phyloP scores from a whole-genome alignment of 2,888 invertebrate genomes.

The Drosophila yooni region DNA sequence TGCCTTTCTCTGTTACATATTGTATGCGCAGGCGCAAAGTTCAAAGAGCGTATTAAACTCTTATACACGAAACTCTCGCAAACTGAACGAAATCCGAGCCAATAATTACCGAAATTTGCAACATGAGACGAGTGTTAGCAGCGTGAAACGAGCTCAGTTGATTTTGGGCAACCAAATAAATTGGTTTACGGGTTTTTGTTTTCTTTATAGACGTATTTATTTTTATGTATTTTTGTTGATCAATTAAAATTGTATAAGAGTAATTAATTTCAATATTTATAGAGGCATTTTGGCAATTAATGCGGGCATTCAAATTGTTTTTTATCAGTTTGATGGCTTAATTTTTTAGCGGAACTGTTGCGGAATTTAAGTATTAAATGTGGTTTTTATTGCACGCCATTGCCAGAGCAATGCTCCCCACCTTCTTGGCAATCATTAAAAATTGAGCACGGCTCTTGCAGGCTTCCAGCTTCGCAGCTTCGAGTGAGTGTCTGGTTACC shows the following conservation, averaged over 20 bases:
- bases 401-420: constrained; percentile 26
- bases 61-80: constrained; percentile 26
- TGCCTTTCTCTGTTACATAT: neutral
- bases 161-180: constrained; percentile 50
- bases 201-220: neutral
- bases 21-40: constrained; percentile 50
- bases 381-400: constrained; percentile 41
- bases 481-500: constrained; percentile 23
- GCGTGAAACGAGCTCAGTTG: constrained; percentile 30
- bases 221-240: constrained; percentile 8
- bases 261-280: constrained; percentile 41
- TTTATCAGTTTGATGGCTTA: constrained; percentile 24
- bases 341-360: constrained; percentile 7
- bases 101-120: constrained; percentile 6
- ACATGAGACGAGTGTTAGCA: constrained; percentile 15
- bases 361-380: constrained; percentile 26
- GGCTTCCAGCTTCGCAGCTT: constrained; percentile 12
- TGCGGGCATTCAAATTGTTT: constrained; percentile 27
- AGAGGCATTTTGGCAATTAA: constrained; percentile 23
- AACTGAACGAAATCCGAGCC: constrained; percentile 47
- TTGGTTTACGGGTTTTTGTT: constrained; percentile 17
- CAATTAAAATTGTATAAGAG: constrained; percentile 35
- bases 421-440: constrained; percentile 51
- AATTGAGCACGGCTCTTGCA: constrained; percentile 42
- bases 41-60: constrained; percentile 19